Conservation (phyloP, 2,888 invertebrate species). For the Hedychridium roseum region DNA sequence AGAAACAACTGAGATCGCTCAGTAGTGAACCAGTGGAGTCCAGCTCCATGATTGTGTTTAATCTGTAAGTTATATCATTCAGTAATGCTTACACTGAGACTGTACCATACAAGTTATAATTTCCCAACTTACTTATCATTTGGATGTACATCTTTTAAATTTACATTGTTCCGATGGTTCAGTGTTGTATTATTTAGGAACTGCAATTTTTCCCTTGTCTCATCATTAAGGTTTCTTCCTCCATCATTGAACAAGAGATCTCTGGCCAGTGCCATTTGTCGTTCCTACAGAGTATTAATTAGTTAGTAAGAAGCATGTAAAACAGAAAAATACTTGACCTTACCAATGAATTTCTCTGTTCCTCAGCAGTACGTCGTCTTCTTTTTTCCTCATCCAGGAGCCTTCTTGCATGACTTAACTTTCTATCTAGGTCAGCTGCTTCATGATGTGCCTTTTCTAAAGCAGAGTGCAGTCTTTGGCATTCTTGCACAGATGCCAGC, state of each 20-base stretch:
- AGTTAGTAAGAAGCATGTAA: background rate
- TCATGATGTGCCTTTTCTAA: slow-evolving; percentile 77
- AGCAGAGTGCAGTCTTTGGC: slow-evolving; percentile 75
- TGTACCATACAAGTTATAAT: too few species aligned
- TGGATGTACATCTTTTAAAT: slow-evolving; percentile 49
- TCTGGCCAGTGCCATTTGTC: slow-evolving; percentile 76
- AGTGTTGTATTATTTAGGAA: slow-evolving; percentile 73
- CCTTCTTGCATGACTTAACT: slow-evolving; percentile 81
- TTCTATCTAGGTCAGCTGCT: slow-evolving; percentile 79
- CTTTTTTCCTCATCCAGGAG: slow-evolving; percentile 83
- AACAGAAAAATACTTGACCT: slow-evolving; percentile 63
- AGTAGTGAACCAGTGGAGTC: slow-evolving; percentile 84
- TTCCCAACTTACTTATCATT: slow-evolving; percentile 57
- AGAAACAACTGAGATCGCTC: slow-evolving; percentile 79
- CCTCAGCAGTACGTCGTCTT: slow-evolving; percentile 73
- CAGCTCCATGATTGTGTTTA: slow-evolving; percentile 74
- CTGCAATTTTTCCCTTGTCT: slow-evolving; percentile 82
- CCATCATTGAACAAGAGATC: slow-evolving; percentile 78
- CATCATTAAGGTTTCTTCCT: slow-evolving; percentile 76
- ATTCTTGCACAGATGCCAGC: slow-evolving; percentile 75
- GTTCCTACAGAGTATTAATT: slow-evolving; percentile 66
- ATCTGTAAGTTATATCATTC: too few species aligned
- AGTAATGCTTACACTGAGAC: too few species aligned
- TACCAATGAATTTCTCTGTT: slow-evolving; percentile 78
- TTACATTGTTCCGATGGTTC: slow-evolving; percentile 62